Base-by-base conservation (phyloP, 2,113 vertebrate genomes). In the Siniperca knerii region DNA sequence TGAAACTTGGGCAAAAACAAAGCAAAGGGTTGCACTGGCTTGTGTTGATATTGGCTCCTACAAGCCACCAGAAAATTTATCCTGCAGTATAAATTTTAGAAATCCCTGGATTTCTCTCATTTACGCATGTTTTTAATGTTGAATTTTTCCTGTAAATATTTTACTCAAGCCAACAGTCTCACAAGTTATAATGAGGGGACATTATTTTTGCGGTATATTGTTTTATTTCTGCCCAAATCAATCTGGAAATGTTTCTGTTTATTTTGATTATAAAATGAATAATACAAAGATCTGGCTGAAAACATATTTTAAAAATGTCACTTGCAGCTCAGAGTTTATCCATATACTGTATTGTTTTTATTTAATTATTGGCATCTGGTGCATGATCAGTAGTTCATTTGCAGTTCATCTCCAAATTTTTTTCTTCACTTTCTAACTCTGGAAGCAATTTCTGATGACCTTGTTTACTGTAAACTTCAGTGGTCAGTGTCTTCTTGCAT, bases 1-100 rank as follows among this genome's bases (percentile, higher is more conserved):
- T 88, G 83, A 87, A 89, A 88, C 25, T 73, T 75, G 71, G 83
- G 81, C 69, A n/a, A 85, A 92, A 90, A 84, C 87, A 86, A 83
- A 89, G 75, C 61, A 58, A 61, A 70, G 48, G 46, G 80, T 87
- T 69, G 55, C 33, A 11, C 52, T 72, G 80, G 77, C 42, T 78
- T 5, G 35, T 85, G 90, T 79, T 73, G 85, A 79, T 58, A 42
- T 89, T 90, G 90, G 89, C 85, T 73, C 57, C 55, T 25, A 21
- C 46, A 44, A 75, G 48, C 67, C 68, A 54, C 44, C 77, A 85
- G 52, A 89, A 87, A 86, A 78, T 77, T 72, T 16, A 71, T 42
- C 61, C 68, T 37, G 42, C 57, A 71, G 54, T 69, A 80, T 65
- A 73, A 21, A 81, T 77, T 88, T 62, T 44, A 65, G 60, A 80